Conservation (phyloP, 2,113 vertebrate genomes). For the Rhinoderma darwinii region DNA sequence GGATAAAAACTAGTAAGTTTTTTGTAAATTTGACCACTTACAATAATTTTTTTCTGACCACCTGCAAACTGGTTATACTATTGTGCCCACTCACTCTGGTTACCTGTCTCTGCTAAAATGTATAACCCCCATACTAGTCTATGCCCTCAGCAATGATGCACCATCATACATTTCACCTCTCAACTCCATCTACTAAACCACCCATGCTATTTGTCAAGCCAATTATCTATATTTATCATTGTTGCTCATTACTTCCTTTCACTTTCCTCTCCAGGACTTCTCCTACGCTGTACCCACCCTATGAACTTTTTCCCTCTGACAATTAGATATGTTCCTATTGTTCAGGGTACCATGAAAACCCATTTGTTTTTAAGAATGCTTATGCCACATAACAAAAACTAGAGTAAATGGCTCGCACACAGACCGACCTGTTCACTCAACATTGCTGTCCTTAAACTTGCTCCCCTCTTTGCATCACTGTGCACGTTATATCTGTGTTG, state of each 20-base stretch:
- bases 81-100: too few relatives aligned
- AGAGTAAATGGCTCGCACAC: neutral
- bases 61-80: neutral
- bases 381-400: neutral
- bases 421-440: neutral
- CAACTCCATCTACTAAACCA: too few relatives aligned
- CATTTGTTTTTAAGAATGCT: neutral
- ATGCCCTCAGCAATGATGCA: too few relatives aligned
- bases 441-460: neutral
- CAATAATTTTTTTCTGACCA: neutral
- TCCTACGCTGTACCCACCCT: neutral
- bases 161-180: too few relatives aligned
- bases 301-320: too few relatives aligned
- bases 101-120: too few relatives aligned
- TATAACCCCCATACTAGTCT: too few relatives aligned
- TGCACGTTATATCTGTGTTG: neutral
- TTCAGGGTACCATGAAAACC: neutral
- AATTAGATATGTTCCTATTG: neutral
- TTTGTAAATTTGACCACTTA: neutral
- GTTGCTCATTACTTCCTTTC: too few relatives aligned
- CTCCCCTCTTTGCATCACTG: neutral
- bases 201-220: neutral
- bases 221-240: neutral
- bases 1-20: neutral
- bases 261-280: neutral